These are phyloP conservation scores for Conus ventricosus DNA, from an alignment of 1,140 invertebrate genomes.

Conservation along the genomic window DNA sequence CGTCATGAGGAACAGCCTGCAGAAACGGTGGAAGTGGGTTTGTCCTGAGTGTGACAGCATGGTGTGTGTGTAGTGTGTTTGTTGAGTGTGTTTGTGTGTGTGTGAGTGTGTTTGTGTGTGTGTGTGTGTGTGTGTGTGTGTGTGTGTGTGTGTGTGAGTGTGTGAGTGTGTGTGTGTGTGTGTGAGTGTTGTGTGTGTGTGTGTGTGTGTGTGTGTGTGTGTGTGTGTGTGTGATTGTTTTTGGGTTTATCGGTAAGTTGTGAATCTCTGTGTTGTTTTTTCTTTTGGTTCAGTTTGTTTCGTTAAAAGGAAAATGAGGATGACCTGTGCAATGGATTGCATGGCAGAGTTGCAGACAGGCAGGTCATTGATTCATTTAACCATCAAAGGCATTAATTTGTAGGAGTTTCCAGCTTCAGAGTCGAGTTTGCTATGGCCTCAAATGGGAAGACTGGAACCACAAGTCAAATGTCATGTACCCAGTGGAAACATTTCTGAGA, in stretches of 20 bases:
- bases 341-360: too few species aligned
- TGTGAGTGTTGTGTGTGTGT: not conserved
- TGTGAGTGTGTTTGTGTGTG: not conserved
- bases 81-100: not conserved
- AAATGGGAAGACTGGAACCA: too few species aligned
- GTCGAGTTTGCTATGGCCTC: too few species aligned
- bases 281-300: too few species aligned
- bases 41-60: not conserved
- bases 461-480: too few species aligned
- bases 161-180: not conserved
- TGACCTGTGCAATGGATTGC: too few species aligned
- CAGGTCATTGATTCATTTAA: too few species aligned
- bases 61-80: not conserved
- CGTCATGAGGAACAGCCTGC: constrained; percentile 95
- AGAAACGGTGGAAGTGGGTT: constrained; percentile 89
- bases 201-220: not conserved
- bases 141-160: not conserved
- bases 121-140: not conserved
- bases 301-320: too few species aligned
- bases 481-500: too few species aligned
- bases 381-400: too few species aligned
- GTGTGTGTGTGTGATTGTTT: not conserved
- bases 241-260: not conserved
- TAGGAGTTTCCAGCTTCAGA: too few species aligned
- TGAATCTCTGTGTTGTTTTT: too few species aligned